These are phyloP conservation scores for Argentina silus DNA, from an alignment of 2,797 vertebrate species.

Conservation along the genomic window DNA sequence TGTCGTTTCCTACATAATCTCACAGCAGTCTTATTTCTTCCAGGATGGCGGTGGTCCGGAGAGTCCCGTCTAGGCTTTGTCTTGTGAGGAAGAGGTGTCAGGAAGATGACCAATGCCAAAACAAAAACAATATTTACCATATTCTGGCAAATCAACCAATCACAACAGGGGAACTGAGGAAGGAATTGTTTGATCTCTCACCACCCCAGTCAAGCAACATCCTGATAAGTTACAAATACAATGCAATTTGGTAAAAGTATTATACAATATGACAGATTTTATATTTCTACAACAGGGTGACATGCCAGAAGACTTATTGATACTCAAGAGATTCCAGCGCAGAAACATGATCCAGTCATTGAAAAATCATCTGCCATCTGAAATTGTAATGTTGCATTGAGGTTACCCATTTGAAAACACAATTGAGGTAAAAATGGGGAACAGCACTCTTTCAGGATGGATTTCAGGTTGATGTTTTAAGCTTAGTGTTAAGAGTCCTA, in stretches of 20 bases:
- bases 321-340: conserved; percentile 37
- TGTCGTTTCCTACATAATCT: conserved; percentile 17
- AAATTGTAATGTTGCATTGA: conserved; percentile 1
- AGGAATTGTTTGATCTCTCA: conserved; percentile 51
- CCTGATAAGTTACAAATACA: conserved; percentile 47
- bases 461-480: conserved; percentile 44
- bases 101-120: conserved; percentile 53
- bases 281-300: conserved; percentile 69
- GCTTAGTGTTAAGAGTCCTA: conserved; percentile 25
- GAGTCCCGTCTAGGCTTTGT: conserved; percentile 20
- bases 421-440: conserved; percentile 27
- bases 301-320: conserved; percentile 23
- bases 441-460: conserved; percentile 20
- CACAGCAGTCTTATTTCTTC: conserved; percentile 23
- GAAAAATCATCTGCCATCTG: conserved; percentile 66
- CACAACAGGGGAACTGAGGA: conserved; percentile 44
- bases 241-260: conserved; percentile 60
- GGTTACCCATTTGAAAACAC: conserved; percentile 23
- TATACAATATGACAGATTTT: conserved; percentile 50
- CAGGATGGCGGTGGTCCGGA: conserved; percentile 66
- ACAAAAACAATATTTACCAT: conserved; percentile 49
- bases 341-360: conserved; percentile 59
- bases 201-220: conserved; percentile 46
- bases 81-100: conserved; percentile 32
- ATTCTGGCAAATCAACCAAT: conserved; percentile 44